Evolutionary conservation across 2,888 invertebrate genomes (phyloP).

Genomic region (Actias luna): DNA sequence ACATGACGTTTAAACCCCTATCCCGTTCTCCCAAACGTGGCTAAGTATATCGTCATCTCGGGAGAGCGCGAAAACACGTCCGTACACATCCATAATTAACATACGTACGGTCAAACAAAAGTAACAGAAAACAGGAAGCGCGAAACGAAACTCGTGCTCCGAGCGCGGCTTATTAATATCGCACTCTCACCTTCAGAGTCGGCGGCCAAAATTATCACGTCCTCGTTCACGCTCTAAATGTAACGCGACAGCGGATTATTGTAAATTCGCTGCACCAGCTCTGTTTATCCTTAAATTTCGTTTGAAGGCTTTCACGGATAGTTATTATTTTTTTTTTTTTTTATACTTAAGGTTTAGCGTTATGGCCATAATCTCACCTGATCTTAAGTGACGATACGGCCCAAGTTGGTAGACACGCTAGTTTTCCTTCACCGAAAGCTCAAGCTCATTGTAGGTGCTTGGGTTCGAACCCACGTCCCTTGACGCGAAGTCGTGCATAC

Average conservation of each 20-base stretch:
- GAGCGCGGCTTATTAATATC: slow-evolving; percentile 15
- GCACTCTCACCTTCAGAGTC: slow-evolving; percentile 66
- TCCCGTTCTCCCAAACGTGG: neutral
- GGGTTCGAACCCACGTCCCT: too few relatives aligned
- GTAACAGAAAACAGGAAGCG: slow-evolving; percentile 12
- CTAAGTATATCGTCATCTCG: neutral
- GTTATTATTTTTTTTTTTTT: too few relatives aligned
- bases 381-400: too few relatives aligned
- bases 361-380: too few relatives aligned
- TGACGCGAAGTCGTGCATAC: too few relatives aligned
- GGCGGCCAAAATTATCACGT: slow-evolving; percentile 73
- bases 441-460: too few relatives aligned
- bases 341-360: too few relatives aligned
- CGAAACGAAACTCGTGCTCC: slow-evolving; percentile 13
- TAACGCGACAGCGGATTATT: slow-evolving; percentile 28
- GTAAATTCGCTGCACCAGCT: neutral
- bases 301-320: too few relatives aligned
- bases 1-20: neutral
- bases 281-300: too few relatives aligned
- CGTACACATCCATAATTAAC: neutral
- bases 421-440: too few relatives aligned
- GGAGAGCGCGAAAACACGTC: neutral
- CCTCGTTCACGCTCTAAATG: slow-evolving; percentile 25
- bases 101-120: slow-evolving; percentile 13
- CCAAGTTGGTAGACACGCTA: too few relatives aligned